Percentiles rank a stretch among this genome's conserved stretches.
Conservation (phyloP, 2,797 vertebrate species). For the Anisognathus igniventris region DNA sequence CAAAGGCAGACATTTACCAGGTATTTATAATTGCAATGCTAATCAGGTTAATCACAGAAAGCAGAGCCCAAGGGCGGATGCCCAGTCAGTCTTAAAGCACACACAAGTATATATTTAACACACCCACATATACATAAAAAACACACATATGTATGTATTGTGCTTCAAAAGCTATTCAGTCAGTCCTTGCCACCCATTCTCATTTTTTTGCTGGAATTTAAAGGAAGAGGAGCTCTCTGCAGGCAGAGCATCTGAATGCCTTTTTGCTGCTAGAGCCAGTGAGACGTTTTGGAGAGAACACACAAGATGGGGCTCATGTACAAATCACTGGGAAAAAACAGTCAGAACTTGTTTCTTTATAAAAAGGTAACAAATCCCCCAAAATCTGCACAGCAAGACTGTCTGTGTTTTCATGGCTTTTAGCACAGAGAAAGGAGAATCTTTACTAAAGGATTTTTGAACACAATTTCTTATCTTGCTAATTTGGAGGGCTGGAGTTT, state of each 20-base stretch:
- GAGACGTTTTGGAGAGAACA: background rate
- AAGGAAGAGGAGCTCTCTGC: background rate
- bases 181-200: background rate
- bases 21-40: conserved; percentile 76
- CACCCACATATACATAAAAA: background rate
- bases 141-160: background rate
- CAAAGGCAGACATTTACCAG: conserved; percentile 76
- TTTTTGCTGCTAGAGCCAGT: conserved; percentile 16
- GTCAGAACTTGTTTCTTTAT: background rate
- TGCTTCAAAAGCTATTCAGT: background rate
- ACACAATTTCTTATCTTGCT: background rate
- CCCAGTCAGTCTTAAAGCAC: background rate
- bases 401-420: background rate
- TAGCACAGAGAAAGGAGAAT: background rate
- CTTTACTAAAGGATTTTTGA: background rate
- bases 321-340: background rate
- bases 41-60: conserved; percentile 73
- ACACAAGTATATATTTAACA: background rate
- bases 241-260: background rate
- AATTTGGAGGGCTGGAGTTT: background rate
- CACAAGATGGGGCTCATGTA: conserved; percentile 29
- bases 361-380: background rate
- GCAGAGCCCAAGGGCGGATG: conserved; percentile 12
- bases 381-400: background rate
- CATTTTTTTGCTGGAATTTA: conserved; percentile 11